A percentile compares a stretch with the other conserved stretches of the same genome.
Conservation (phyloP, 2,888 invertebrate genomes). For the Tanypteryx hageni region DNA sequence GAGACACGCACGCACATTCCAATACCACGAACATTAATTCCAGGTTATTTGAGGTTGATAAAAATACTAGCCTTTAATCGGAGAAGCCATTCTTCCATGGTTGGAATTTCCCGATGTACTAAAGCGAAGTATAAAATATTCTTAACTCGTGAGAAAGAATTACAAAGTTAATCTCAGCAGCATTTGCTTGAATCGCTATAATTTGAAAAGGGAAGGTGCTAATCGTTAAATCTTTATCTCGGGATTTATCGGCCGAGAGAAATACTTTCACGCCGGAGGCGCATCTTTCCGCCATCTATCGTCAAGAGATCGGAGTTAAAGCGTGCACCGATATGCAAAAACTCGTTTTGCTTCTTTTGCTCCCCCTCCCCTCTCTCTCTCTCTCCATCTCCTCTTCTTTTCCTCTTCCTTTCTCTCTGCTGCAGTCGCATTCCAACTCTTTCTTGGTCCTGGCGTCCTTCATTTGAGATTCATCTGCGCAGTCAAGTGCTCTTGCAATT, state of each 20-base stretch:
- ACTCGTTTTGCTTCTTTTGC: background rate
- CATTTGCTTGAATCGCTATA: background rate
- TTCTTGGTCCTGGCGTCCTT: background rate
- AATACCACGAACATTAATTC: too few relatives aligned
- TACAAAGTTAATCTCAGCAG: too few relatives aligned
- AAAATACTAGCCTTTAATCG: too few relatives aligned
- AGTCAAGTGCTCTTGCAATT: background rate
- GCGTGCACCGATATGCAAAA: constrained; percentile 16
- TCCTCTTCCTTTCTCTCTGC: background rate
- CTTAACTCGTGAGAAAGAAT: too few relatives aligned
- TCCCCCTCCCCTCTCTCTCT: background rate
- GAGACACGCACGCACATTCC: too few relatives aligned
- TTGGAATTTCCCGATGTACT: too few relatives aligned
- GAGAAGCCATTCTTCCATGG: too few relatives aligned
- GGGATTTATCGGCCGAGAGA: too few relatives aligned
- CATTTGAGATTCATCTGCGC: background rate
- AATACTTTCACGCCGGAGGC: background rate
- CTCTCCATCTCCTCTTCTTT: background rate
- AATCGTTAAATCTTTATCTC: background rate
- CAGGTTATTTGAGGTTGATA: too few relatives aligned
- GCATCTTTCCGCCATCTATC: background rate
- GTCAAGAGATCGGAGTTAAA: background rate
- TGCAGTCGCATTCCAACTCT: background rate
- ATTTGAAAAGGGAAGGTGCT: background rate
- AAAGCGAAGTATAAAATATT: too few relatives aligned